Base-by-base conservation (phyloP, 53 echinoderm and acorn worm species). In the Antedon mediterranea region DNA sequence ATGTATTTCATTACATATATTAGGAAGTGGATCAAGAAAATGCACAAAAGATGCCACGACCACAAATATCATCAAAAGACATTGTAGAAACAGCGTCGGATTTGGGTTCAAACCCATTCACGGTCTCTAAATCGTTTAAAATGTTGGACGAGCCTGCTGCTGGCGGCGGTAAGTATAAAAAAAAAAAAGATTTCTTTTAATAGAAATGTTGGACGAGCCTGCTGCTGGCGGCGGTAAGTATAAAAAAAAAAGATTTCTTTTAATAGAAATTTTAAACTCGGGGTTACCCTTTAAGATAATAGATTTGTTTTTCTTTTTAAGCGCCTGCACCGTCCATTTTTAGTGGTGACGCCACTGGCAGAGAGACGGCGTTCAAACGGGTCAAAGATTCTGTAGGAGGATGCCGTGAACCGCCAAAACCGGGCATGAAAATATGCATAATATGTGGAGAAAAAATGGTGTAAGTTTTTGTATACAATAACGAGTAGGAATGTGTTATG, bases 61-160 rank as follows among this genome's bases (percentile, higher is more conserved):
- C 97, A 7, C 82, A 82, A 41, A 87, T 95, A 71, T 86, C 87
- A 28, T 78, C 83, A 7, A 73, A 82, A 28, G 91, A 91, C 32
- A 76, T 95, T 0, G 74, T 72, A 9, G 91, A 95, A 3, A 86
- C 85, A 0, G 91, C 89, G n/a, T 87, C 90, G 31, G 91, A 79
- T 3, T 79, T 95, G 18, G 81, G 85, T 42, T 82, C 97, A 14
- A 91, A 89, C 74, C 85, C 89, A 33, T 91, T 91, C 43, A 95
- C 97, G 28, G 77, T 86, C 32, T 95, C 97, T 0, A 89, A 88
- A 76, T 87, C 97, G 23, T 95, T 95, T 86, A 89, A 85, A 78
- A 92, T 84, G 74, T 78, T 95, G 4, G 91, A 95, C 41, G 78
- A 57, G 23, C 57, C 57, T 26, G 57, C 14, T 23, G 57, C 14